Conservation (phyloP, 2,113 vertebrate species). For the Lonchura striata region DNA sequence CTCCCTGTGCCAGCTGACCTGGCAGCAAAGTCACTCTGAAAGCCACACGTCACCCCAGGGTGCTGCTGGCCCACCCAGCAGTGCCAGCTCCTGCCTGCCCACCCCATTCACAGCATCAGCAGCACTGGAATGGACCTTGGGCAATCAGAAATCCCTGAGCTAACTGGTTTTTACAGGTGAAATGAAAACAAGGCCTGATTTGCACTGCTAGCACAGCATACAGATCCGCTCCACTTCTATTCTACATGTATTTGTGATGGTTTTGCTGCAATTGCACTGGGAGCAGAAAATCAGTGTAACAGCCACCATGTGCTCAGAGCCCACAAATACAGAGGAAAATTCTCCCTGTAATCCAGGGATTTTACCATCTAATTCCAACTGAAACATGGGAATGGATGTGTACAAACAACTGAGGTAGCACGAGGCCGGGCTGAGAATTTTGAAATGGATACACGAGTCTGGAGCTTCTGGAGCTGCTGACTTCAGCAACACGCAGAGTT, state of each 20-base stretch:
- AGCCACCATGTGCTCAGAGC: not conserved
- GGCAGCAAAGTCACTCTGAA: not conserved
- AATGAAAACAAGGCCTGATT: not conserved
- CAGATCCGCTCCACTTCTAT: not conserved
- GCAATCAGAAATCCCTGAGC: not conserved
- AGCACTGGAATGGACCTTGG: not conserved
- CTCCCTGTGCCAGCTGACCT: not conserved
- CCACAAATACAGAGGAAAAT: not conserved
- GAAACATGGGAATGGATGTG: not conserved
- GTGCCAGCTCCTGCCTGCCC: not conserved
- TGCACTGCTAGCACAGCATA: not conserved
- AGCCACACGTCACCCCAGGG: not conserved
- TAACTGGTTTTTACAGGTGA: not conserved
- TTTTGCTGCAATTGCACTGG: not conserved
- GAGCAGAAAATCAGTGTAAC: not conserved
- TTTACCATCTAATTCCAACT: not conserved
- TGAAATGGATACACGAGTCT: rapidly evolving
- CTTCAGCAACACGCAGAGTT: not conserved
- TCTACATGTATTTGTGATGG: not conserved
- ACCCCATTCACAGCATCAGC: not conserved
- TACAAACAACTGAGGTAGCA: not conserved
- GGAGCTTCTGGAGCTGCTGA: not conserved
- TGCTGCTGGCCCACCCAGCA: not conserved
- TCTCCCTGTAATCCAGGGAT: not conserved
- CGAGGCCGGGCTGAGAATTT: not conserved